Base-by-base conservation (phyloP, 2,797 vertebrate species). In the Typhlichthys subterraneus region DNA sequence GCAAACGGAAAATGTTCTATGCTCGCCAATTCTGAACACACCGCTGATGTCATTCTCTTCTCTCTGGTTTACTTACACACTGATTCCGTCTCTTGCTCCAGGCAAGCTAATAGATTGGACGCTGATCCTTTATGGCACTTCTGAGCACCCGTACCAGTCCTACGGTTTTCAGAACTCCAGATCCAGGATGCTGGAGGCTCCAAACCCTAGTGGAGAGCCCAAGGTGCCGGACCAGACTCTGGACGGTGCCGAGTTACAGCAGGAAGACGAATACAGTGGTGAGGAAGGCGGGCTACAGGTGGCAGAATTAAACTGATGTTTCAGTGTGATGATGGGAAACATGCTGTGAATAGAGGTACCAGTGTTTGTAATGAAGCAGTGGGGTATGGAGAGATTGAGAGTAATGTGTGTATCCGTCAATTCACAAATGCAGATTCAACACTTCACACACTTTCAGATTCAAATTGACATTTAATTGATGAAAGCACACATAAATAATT, bases 21-120 rank as follows among this genome's bases (percentile, higher is more conserved):
- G 23, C 4, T 29, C 0, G 23, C 23, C 23, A 29, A 29, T 29
- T 29, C 23, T 29, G 23, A 29, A 29, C 4, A 4, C 23, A 29
- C 23, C 23, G 23, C 31, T 11, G 29, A 3, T 12, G 14, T 62
- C 48, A 51, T 56, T 1, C 31, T 23, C 19, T 53, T 53, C n/a
- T 14, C 45, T 67, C 49, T 52, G 45, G 31, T 15, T 42, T 45
- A 23, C 2, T 58, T 9, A 17, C 2, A 42, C 15, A 51, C 55
- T 54, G 29, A 14, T 12, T 11, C 4, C 46, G 19, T 57, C 38
- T 59, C 64, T 45, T 48, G 4, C 10, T 15, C 33, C 87, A 98
- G 96, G 96, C 59, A 97, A 94, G 73, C 73, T 97, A 57, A 96
- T 94, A 70, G 95, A 96, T 61, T 98, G 96, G 96, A 96, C 91